A percentile compares a stretch with the other conserved stretches of the same genome.
phyloP scores from a whole-genome alignment of 2,888 invertebrate genomes.

The Polydrusus tereticollis region DNA sequence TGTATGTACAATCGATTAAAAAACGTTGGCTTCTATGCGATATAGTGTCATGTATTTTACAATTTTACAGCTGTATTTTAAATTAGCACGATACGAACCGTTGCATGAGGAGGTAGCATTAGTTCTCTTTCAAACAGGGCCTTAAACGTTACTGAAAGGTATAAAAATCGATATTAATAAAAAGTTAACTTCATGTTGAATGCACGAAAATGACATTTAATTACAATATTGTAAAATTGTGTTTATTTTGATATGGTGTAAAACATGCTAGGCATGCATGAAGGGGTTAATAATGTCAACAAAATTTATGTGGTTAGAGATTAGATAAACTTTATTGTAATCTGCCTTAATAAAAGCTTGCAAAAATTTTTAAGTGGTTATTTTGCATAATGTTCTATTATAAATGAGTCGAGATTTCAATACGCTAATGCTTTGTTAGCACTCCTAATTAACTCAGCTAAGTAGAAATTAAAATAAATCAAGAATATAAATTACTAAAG shows the following conservation, averaged over 20 bases:
- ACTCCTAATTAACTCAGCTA: background rate
- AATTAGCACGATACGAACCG: constrained; percentile 23
- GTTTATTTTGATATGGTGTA: constrained; percentile 47
- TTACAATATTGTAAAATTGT: constrained; percentile 46
- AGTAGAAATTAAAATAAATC: too few species aligned
- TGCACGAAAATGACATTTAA: constrained; percentile 49
- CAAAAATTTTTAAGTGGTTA: constrained; percentile 26
- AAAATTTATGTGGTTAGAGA: constrained; percentile 41
- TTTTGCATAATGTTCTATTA: constrained; percentile 8
- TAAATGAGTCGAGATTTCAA: constrained; percentile 9
- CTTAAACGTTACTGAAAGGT: constrained; percentile 37
- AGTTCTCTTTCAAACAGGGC: constrained; percentile 31
- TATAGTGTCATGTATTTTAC: too few species aligned
- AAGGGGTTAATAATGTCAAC: constrained; percentile 32
- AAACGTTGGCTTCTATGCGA: too few species aligned
- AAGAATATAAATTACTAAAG: too few species aligned
- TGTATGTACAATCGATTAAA: too few species aligned
- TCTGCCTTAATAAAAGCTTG: constrained; percentile 25
- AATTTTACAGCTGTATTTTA: constrained; percentile 30
- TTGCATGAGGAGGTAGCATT: constrained; percentile 40
- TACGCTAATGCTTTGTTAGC: background rate
- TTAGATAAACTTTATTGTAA: constrained; percentile 34
- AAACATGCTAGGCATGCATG: constrained; percentile 44
- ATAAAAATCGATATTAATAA: constrained; percentile 45
- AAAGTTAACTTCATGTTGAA: constrained; percentile 47